Evolutionary conservation across 2,888 invertebrate genomes (phyloP).

Genomic region (Aromia moschata): DNA sequence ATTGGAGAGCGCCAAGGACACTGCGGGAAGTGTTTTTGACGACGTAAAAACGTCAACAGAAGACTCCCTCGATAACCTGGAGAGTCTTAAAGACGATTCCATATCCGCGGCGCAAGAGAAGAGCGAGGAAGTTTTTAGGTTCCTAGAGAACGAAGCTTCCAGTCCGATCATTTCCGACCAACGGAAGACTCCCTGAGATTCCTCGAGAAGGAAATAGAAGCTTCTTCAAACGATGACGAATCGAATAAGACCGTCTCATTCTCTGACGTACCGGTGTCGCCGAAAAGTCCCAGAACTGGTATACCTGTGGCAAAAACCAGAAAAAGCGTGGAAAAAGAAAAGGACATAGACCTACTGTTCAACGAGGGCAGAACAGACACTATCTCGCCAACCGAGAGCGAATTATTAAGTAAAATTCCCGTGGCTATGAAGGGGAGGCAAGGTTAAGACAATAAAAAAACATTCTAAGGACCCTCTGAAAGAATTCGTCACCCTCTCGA

Average conservation of each 20-base stretch:
- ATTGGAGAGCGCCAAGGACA: conserved; percentile 55
- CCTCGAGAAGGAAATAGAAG: conserved; percentile 43
- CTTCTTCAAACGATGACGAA: conserved; percentile 32
- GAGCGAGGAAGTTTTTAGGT: conserved; percentile 61
- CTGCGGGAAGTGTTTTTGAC: conserved; percentile 53
- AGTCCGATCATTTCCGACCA: conserved; percentile 40
- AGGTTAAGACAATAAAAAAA: conserved; percentile 65
- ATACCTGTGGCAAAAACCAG: conserved; percentile 57
- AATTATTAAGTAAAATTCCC: conserved; percentile 60
- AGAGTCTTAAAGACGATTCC: conserved; percentile 58
- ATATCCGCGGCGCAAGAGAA: conserved; percentile 56
- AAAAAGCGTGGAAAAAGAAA: conserved; percentile 51
- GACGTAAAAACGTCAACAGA: conserved; percentile 59
- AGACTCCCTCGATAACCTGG: conserved; percentile 59
- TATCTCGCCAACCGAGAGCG: conserved; percentile 52
- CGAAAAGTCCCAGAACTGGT: conserved; percentile 48
- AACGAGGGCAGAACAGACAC: conserved; percentile 43
- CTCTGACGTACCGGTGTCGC: conserved; percentile 28
- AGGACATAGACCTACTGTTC: conserved; percentile 49
- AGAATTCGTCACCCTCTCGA: conserved; percentile 60
- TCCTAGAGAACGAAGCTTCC: conserved; percentile 59
- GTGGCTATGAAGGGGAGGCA: conserved; percentile 58
- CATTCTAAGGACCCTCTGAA: conserved; percentile 64
- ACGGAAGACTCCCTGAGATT: conserved; percentile 39
- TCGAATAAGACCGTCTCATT: conserved; percentile 41